These are phyloP conservation scores for Drosophila lacertosa DNA, from an alignment of 1,140 invertebrate species.

Conservation along the genomic window DNA sequence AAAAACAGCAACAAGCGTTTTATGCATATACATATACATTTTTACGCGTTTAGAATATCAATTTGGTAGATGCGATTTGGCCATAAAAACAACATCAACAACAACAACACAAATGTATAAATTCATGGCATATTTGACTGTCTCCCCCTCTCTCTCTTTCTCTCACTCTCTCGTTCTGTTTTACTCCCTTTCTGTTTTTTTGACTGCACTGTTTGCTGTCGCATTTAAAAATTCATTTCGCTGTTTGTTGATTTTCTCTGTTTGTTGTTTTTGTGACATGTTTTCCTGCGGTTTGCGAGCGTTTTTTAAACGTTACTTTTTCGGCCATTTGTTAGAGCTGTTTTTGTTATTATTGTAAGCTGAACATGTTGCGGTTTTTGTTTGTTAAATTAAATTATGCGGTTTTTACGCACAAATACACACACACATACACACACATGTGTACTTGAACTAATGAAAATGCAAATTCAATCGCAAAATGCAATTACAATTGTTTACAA, in stretches of 20 bases:
- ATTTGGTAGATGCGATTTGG: conserved; percentile 77
- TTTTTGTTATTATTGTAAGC: conserved; percentile 41
- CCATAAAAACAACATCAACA: conserved; percentile 55
- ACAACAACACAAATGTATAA: conserved; percentile 51
- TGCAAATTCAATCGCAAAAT: conserved; percentile 38
- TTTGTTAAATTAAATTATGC: conserved; percentile 79
- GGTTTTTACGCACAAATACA: conserved; percentile 52
- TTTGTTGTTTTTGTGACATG: conserved; percentile 67
- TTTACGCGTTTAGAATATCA: conserved; percentile 80
- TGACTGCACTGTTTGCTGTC: conserved; percentile 27
- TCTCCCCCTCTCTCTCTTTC: not conserved
- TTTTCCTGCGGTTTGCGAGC: conserved; percentile 64
- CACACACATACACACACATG: conserved; percentile 13
- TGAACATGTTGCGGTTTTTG: conserved; percentile 76
- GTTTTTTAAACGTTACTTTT: conserved; percentile 43
- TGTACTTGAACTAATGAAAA: conserved; percentile 53
- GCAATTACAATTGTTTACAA: conserved; percentile 39
- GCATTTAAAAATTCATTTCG: conserved; percentile 46
- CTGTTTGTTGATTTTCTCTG: conserved; percentile 34
- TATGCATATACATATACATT: conserved; percentile 64
- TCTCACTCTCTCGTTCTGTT: not conserved
- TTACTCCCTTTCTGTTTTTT: not conserved
- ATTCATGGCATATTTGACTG: conserved; percentile 59
- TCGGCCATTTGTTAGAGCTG: conserved; percentile 15
- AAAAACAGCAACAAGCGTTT: conserved; percentile 18